Conservation (phyloP, 1,140 invertebrate species). For the Venturia canescens region DNA sequence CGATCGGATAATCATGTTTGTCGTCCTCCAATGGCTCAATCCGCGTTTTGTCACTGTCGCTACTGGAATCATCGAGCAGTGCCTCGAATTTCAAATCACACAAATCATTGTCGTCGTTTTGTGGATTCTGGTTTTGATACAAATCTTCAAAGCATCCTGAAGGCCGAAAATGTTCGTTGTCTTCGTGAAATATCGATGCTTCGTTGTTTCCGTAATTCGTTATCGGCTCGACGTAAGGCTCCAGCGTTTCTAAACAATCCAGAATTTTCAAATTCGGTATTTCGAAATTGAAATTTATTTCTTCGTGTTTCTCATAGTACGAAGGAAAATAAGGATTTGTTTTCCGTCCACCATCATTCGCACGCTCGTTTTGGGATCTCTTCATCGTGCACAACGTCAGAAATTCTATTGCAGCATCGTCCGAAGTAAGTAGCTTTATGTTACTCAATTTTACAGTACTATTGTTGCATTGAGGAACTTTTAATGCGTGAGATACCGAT, state of each 20-base stretch:
- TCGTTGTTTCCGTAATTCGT: neutral
- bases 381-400: conserved; percentile 68
- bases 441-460: conserved; percentile 59
- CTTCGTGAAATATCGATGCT: conserved; percentile 12
- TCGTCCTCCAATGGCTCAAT: neutral
- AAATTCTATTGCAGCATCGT: conserved; percentile 69
- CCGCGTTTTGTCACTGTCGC: neutral
- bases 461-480: conserved; percentile 16
- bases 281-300: conserved; percentile 55
- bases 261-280: conserved; percentile 59
- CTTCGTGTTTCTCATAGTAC: conserved; percentile 6
- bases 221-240: neutral
- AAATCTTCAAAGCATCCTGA: neutral
- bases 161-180: conserved; percentile 17
- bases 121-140: neutral
- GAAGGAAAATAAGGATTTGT: conserved; percentile 56
- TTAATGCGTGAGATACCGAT: neutral
- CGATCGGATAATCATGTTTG: conserved; percentile 19
- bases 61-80: conserved; percentile 20
- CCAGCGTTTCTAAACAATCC: conserved; percentile 48
- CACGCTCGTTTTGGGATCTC: conserved; percentile 58
- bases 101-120: conserved; percentile 8
- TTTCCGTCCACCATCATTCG: conserved; percentile 10
- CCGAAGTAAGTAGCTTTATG: conserved; percentile 67
- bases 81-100: conserved; percentile 56